Evolutionary conservation across 2,797 vertebrate genomes (phyloP).

Genomic region (Poecilia wingei): DNA sequence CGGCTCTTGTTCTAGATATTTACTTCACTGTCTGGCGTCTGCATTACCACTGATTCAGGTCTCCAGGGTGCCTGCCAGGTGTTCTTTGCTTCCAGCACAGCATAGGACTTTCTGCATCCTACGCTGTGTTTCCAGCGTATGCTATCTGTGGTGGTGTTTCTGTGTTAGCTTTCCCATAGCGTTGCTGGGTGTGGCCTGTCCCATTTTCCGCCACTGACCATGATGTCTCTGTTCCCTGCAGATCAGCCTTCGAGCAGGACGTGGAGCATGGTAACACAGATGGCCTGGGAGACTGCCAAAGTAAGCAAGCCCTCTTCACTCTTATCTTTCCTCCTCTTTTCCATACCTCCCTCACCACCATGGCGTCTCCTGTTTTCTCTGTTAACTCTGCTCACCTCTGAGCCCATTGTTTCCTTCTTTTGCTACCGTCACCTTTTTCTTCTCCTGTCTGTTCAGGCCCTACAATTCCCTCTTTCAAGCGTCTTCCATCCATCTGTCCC

Average conservation of each 20-base stretch:
- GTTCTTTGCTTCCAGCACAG: slow-evolving; percentile 66
- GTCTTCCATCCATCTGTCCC: slow-evolving; percentile 75
- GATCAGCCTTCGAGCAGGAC: slow-evolving; percentile 97
- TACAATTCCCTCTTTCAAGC: slow-evolving; percentile 72
- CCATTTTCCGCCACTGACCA: slow-evolving; percentile 78
- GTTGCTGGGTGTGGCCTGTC: slow-evolving; percentile 65
- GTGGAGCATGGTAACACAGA: slow-evolving; percentile 97
- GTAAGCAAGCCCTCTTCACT: slow-evolving; percentile 88
- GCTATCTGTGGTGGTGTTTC: slow-evolving; percentile 45
- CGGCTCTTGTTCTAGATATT: slow-evolving; percentile 48
- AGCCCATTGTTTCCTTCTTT: slow-evolving; percentile 56
- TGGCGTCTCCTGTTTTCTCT: slow-evolving; percentile 63
- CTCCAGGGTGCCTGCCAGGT: slow-evolving; percentile 56
- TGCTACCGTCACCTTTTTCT: slow-evolving; percentile 77
- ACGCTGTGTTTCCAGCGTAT: slow-evolving; percentile 27
- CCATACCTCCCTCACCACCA: slow-evolving; percentile 54
- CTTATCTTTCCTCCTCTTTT: slow-evolving; percentile 72
- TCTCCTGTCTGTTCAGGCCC: slow-evolving; percentile 68
- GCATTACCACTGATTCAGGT: slow-evolving; percentile 56
- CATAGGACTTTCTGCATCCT: slow-evolving; percentile 42
- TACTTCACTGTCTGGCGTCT: slow-evolving; percentile 48
- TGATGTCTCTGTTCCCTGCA: slow-evolving; percentile 87
- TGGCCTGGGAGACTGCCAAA: slow-evolving; percentile 99
- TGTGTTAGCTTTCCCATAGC: slow-evolving; percentile 51
- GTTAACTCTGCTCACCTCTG: slow-evolving; percentile 69